Base-by-base conservation (phyloP, 2,888 invertebrate genomes). In the Drosophila sordidula region DNA sequence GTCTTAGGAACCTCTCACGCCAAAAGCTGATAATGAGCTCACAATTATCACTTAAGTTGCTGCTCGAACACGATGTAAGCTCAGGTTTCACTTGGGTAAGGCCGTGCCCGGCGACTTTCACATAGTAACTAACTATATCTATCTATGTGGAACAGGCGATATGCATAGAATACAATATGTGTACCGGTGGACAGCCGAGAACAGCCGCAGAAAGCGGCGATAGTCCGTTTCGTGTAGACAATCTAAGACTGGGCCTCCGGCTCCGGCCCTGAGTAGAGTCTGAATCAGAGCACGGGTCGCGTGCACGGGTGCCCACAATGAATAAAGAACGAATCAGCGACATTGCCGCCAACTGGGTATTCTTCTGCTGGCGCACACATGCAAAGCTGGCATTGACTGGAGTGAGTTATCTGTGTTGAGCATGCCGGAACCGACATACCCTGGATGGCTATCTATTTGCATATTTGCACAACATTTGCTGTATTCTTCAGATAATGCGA, bases 21-120 rank as follows among this genome's bases (percentile, higher is more conserved):
- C 81, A 87, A 89, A 81, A 72, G 75, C 72, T 84, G 79, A 89
- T 84, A 83, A 78, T 89, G 80, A 82, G 76, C 67, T 73, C 70
- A 75, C 75, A 87, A 88, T 86, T 87, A 89, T 81, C 85, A 87
- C 81, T 81, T 77, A 62, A 72, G 70, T 71, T 75, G 72, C 55
- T 61, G 74, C 61, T 66, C 66, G 68, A 70, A 70, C 80, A 77
- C 26, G 71, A 45, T 73, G 69, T 76, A 84, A 72, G 79, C 69
- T 66, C 74, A 69, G 76, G 67, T 80, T 79, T 80, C 75, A 74
- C 67, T 59, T 68, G 47, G 47, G 44, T 42, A 14, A 34, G 47
- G 41, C 45, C 50, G 39, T 39, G 11, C 50, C 26, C 75, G 39
- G 70, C 54, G 67, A 68, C 52, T 65, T 81, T 82, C 80, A 69